Conservation (phyloP, 2,797 vertebrate species). For the Syndactyla subalaris region DNA sequence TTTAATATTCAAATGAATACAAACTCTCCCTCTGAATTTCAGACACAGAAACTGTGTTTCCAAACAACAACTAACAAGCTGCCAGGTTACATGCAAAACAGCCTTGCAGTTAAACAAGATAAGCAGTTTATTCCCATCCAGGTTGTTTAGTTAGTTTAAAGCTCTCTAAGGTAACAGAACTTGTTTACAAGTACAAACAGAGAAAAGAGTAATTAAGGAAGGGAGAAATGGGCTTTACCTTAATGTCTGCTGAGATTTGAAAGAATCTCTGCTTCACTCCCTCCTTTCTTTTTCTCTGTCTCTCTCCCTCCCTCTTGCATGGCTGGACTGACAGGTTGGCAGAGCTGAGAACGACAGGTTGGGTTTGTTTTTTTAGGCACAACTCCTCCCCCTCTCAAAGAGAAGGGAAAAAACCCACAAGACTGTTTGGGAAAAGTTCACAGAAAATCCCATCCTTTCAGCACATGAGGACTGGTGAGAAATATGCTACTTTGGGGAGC, state of each 20-base stretch:
- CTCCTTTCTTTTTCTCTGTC: constrained; percentile 36
- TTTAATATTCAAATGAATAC: not conserved
- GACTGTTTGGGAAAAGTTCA: constrained; percentile 46
- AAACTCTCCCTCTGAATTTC: not conserved
- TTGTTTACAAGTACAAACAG: not conserved
- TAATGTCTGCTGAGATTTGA: not conserved
- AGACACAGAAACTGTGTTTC: not conserved
- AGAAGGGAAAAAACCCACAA: not conserved
- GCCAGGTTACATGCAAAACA: not conserved
- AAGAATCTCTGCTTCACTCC: constrained; percentile 39
- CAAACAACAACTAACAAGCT: not conserved
- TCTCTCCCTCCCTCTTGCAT: constrained; percentile 55
- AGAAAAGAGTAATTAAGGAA: not conserved
- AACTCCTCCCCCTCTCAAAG: constrained; percentile 63
- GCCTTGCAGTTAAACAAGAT: not conserved
- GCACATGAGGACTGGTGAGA: not conserved
- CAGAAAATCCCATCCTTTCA: constrained; percentile 58
- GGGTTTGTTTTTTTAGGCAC: constrained; percentile 70
- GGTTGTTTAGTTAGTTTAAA: not conserved
- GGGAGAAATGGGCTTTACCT: constrained; percentile 60
- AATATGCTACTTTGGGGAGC: not conserved
- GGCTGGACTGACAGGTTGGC: constrained; percentile 73
- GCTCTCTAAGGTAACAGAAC: not conserved
- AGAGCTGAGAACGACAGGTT: constrained; percentile 66
- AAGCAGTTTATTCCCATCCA: not conserved